These are phyloP conservation scores for Helicoverpa assulta DNA, from an alignment of 2,888 invertebrate species.

Conservation along the genomic window DNA sequence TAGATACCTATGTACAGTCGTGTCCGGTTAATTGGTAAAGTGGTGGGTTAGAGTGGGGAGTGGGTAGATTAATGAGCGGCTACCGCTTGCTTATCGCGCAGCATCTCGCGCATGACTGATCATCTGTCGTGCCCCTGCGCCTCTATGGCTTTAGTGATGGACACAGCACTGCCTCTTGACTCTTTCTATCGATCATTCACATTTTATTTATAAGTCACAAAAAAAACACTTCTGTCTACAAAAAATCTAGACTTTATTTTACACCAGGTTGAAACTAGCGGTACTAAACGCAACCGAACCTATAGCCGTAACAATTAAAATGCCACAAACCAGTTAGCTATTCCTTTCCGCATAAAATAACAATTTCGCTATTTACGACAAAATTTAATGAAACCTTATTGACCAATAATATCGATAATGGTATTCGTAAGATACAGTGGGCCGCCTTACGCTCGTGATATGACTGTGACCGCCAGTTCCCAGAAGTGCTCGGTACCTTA, in stretches of 20 bases:
- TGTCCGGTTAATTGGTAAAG: slow-evolving; percentile 88
- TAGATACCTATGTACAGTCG: slow-evolving; percentile 73
- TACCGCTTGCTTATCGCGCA: slow-evolving; percentile 88
- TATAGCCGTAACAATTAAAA: slow-evolving; percentile 42
- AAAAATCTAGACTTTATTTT: slow-evolving; percentile 5
- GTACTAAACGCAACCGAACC: slow-evolving; percentile 4
- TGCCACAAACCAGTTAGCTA: slow-evolving; percentile 33
- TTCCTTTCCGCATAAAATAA: slow-evolving; percentile 28
- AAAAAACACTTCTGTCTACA: background rate
- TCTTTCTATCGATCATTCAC: slow-evolving; percentile 58
- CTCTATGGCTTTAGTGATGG: slow-evolving; percentile 78
- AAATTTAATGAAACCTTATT: slow-evolving; percentile 33
- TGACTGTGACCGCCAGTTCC: slow-evolving; percentile 87
- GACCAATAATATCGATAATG: slow-evolving; percentile 67
- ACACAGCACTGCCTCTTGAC: slow-evolving; percentile 41
- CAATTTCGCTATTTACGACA: slow-evolving; percentile 37
- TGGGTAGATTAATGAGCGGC: slow-evolving; percentile 90
- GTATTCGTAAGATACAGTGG: slow-evolving; percentile 29
- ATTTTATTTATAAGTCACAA: slow-evolving; percentile 15
- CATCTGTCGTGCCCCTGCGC: slow-evolving; percentile 90
- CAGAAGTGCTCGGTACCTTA: slow-evolving; percentile 88
- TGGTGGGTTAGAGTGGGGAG: slow-evolving; percentile 79
- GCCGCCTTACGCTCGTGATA: slow-evolving; percentile 86
- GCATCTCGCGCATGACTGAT: slow-evolving; percentile 90
- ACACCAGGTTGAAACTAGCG: background rate